Evolutionary conservation across 2,797 vertebrate genomes (phyloP).

Genomic region (Varecia variegata): DNA sequence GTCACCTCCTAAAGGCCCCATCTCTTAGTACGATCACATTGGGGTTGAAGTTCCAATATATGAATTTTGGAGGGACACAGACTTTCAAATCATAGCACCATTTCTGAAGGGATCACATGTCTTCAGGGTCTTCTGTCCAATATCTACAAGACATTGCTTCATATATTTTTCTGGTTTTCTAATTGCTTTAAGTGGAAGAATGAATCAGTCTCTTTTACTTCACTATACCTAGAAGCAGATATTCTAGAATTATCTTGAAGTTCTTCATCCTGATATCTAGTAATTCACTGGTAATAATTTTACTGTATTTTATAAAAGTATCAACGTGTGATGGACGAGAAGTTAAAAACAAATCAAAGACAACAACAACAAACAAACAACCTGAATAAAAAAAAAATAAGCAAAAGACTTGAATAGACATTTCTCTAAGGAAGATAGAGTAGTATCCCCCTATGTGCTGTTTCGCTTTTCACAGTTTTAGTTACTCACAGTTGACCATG

Average conservation of each 20-base stretch:
- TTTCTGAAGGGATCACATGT: background rate
- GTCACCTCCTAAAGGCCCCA: background rate
- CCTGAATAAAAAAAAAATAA: background rate
- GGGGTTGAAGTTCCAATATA: background rate
- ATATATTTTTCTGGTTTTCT: background rate
- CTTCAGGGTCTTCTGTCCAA: background rate
- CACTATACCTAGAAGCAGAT: background rate
- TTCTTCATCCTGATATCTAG: background rate
- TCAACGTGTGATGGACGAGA: background rate
- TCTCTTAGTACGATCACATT: background rate
- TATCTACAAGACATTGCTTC: background rate
- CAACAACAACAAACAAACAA: background rate
- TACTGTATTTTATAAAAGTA: background rate
- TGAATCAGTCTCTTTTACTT: background rate
- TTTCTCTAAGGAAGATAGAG: background rate
- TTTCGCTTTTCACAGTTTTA: background rate
- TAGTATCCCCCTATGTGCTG: background rate
- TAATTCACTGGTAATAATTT: background rate
- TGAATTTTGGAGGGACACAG: background rate
- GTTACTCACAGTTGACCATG: background rate
- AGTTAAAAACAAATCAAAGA: background rate
- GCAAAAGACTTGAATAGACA: background rate
- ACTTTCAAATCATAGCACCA: background rate
- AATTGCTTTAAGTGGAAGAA: background rate
- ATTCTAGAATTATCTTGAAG: background rate